phyloP scores from a whole-genome alignment of 2,113 vertebrate species.

The Festucalex cinctus region DNA sequence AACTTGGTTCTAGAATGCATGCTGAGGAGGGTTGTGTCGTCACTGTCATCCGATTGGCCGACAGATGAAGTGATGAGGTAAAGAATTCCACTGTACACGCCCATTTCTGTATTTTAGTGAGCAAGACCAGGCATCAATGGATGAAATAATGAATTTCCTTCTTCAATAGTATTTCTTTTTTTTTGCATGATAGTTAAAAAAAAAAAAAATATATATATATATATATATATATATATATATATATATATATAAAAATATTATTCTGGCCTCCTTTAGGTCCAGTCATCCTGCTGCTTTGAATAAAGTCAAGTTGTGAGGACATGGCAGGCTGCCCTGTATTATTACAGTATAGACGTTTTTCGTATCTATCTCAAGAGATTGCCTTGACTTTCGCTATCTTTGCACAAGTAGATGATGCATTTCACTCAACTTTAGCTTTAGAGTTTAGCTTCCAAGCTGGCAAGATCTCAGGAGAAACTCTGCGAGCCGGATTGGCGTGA shows the following conservation, averaged over 20 bases:
- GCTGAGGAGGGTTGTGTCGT: no score
- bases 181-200: background rate
- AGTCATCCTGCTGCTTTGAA: background rate
- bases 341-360: slow-evolving; percentile 11
- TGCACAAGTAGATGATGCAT: slow-evolving; percentile 2
- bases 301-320: background rate
- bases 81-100: no score
- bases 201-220: background rate
- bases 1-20: no score
- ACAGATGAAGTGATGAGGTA: no score
- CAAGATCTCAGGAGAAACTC: slow-evolving; percentile 19
- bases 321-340: background rate
- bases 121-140: no score
- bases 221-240: no score
- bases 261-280: background rate
- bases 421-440: slow-evolving; percentile 5
- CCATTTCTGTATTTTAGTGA: no score
- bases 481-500: slow-evolving; percentile 17
- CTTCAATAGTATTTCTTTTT: background rate
- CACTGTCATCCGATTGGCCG: no score
- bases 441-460: slow-evolving; percentile 13
- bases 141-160: no score
- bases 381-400: slow-evolving; percentile 1
- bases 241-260: background rate
- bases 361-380: slow-evolving; percentile 2